phyloP scores from a whole-genome alignment of 2,797 vertebrate species.

The Sebastes melanostomus region DNA sequence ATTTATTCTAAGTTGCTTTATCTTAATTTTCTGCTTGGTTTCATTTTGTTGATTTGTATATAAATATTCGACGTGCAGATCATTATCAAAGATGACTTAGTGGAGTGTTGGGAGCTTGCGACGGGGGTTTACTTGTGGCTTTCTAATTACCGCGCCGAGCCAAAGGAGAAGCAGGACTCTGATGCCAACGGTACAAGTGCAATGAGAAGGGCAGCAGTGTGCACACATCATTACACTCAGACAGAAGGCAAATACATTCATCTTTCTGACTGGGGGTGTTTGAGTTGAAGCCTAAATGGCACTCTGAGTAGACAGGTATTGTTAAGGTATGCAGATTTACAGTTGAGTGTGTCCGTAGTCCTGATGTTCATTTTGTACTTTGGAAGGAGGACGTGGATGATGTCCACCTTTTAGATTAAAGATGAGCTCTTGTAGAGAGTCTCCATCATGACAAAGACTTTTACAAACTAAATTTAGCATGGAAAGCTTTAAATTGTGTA shows the following conservation, averaged over 20 bases:
- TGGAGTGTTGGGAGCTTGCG: conserved; percentile 65
- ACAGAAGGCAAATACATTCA: conserved; percentile 76
- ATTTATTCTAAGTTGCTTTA: conserved; percentile 98
- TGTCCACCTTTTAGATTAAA: not conserved
- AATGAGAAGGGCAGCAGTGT: conserved; percentile 76
- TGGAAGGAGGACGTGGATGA: not conserved
- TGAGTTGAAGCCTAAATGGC: conserved; percentile 61
- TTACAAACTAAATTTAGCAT: not conserved
- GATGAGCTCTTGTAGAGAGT: not conserved
- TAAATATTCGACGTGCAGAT: conserved; percentile 91
- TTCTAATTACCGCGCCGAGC: conserved; percentile 76
- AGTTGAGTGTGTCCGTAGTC: not conserved
- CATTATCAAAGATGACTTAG: conserved; percentile 95
- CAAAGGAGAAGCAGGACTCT: conserved; percentile 72
- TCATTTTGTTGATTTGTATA: conserved; percentile 99
- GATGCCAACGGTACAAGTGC: conserved; percentile 73
- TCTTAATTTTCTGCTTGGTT: conserved; percentile 99
- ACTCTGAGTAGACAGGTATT: conserved; percentile 39
- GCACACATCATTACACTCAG: conserved; percentile 82
- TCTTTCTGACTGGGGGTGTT: conserved; percentile 73
- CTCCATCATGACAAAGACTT: not conserved
- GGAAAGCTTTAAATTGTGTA: not conserved
- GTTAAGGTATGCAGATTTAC: conserved; percentile 38
- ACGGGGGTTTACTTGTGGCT: conserved; percentile 61
- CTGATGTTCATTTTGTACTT: not conserved